Conservation (phyloP, 2,888 invertebrate genomes). For the Dorcus parallelipipedus region DNA sequence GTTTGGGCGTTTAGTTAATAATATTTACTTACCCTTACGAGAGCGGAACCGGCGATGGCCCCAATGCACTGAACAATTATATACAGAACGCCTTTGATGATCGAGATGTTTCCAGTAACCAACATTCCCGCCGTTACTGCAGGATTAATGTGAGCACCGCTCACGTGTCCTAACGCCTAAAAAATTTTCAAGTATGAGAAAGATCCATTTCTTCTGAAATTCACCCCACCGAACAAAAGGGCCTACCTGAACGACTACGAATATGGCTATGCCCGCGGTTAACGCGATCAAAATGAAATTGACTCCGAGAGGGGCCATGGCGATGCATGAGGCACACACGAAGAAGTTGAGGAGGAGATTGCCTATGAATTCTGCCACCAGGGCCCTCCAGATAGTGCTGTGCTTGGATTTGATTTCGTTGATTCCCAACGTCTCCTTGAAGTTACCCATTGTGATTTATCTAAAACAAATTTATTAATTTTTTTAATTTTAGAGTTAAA, state of each 20-base stretch:
- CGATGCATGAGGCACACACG: conserved; percentile 78
- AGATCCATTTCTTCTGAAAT: neutral
- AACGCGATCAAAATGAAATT: conserved; percentile 71
- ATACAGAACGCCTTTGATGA: conserved; percentile 73
- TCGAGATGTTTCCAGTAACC: conserved; percentile 73
- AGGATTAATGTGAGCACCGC: conserved; percentile 90
- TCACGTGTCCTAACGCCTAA: conserved; percentile 80
- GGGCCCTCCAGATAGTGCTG: conserved; percentile 71
- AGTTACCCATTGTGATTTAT: conserved; percentile 46
- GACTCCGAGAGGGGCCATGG: conserved; percentile 47
- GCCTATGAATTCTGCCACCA: conserved; percentile 85
- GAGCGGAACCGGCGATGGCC: conserved; percentile 73
- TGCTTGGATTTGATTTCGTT: conserved; percentile 70
- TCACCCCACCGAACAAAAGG: neutral
- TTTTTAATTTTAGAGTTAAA: too few species aligned
- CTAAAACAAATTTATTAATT: conserved; percentile 1
- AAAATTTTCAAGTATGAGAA: neutral
- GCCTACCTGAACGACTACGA: conserved; percentile 67
- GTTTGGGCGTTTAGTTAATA: neutral
- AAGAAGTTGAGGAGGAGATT: conserved; percentile 84
- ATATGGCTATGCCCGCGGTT: conserved; percentile 83
- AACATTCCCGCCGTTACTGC: conserved; percentile 83
- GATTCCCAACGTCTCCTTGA: conserved; percentile 64
- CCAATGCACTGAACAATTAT: conserved; percentile 80
- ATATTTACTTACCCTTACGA: conserved; percentile 61